Evolutionary conservation across 1,140 invertebrate genomes (phyloP).

Genomic region (Sarcophaga bullata): DNA sequence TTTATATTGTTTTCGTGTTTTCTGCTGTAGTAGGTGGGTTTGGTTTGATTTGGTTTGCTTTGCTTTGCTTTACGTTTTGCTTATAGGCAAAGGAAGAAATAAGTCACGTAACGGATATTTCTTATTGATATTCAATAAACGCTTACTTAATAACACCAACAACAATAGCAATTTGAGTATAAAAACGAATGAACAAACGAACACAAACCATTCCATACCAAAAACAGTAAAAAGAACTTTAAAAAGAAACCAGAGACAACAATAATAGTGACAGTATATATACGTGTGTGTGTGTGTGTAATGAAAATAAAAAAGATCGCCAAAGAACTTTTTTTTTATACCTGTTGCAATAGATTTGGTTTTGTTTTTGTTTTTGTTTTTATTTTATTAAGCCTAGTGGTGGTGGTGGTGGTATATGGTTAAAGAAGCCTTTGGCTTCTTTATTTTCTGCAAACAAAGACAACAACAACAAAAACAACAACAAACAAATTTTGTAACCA

Average conservation of each 20-base stretch:
- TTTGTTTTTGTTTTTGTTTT: too few relatives aligned
- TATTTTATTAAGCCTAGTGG: too few relatives aligned
- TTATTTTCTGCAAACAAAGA: background rate
- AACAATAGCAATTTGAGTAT: constrained; percentile 15
- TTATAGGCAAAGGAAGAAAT: constrained; percentile 45
- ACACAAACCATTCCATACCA: constrained; percentile 2
- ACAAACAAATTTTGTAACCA: background rate
- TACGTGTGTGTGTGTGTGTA: too few relatives aligned
- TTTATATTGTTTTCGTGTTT: too few relatives aligned
- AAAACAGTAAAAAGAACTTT: background rate
- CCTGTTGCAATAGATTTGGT: too few relatives aligned
- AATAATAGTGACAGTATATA: too few relatives aligned
- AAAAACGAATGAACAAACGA: background rate
- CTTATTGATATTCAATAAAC: constrained; percentile 65
- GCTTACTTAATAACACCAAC: constrained; percentile 52
- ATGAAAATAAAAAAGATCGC: too few relatives aligned
- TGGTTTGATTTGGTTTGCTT: background rate
- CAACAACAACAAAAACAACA: background rate
- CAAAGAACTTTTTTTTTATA: too few relatives aligned
- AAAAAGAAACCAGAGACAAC: background rate
- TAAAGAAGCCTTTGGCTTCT: background rate
- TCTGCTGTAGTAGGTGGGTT: background rate
- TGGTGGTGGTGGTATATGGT: too few relatives aligned
- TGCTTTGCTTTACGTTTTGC: background rate
- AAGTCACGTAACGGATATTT: constrained; percentile 66